These are phyloP conservation scores for Climacteris rufus DNA, from an alignment of 2,113 vertebrate species.

Conservation along the genomic window DNA sequence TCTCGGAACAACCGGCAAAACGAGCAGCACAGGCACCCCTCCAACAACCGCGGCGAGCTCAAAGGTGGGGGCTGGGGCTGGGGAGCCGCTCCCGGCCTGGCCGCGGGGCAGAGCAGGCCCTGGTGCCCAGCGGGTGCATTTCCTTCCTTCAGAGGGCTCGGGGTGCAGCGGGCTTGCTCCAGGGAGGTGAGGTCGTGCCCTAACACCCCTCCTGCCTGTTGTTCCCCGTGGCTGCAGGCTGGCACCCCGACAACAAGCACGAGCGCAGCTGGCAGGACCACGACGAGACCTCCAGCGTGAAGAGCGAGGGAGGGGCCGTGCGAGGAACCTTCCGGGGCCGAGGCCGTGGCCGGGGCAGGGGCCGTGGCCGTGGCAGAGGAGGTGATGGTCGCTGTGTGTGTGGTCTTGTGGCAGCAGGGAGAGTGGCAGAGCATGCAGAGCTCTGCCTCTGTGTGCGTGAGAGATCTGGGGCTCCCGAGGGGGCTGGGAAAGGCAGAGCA, in stretches of 20 bases:
- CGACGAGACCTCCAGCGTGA: conserved; percentile 95
- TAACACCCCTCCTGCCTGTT: neutral
- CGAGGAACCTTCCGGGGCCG: conserved; percentile 89
- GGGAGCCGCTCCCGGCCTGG: neutral
- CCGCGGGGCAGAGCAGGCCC: neutral
- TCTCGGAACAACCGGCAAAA: conserved; percentile 93
- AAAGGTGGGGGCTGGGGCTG: conserved; percentile 76
- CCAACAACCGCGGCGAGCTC: conserved; percentile 85
- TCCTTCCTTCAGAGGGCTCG: fast-evolving
- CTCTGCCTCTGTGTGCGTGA: neutral
- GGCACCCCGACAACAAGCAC: conserved; percentile 90
- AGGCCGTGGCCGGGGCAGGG: conserved; percentile 87
- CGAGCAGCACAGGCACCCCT: conserved; percentile 84
- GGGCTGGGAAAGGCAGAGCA: neutral
- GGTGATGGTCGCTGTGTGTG: conserved; percentile 73
- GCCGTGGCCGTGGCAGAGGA: conserved; percentile 89
- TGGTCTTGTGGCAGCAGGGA: neutral
- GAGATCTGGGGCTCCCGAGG: neutral
- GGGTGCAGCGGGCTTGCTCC: neutral
- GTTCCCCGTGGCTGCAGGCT: conserved; percentile 66
- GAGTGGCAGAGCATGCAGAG: neutral
- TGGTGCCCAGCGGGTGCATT: neutral
- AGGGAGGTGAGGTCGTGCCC: neutral
- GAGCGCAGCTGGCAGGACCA: conserved; percentile 93
- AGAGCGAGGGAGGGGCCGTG: conserved; percentile 93